Percentiles rank a stretch among this genome's conserved stretches.
Evolutionary conservation across 2,113 vertebrate species (phyloP).

Genomic region (Oreamnos americanus): DNA sequence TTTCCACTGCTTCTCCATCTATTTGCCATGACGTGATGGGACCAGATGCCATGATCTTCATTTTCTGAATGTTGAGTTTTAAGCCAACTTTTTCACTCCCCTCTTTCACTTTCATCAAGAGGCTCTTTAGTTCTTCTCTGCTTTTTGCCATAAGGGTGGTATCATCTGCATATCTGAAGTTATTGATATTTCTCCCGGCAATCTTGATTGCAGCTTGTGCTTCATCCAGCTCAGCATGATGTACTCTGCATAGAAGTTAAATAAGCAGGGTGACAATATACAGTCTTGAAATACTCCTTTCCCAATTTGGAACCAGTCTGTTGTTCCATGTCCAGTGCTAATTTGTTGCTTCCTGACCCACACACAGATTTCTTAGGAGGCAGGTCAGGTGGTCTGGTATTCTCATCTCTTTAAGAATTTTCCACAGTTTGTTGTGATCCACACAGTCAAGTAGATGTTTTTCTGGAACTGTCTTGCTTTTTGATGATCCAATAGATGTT

Average conservation of each 20-base stretch:
- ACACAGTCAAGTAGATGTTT: neutral
- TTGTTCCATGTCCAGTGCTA: neutral
- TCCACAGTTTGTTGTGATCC: neutral
- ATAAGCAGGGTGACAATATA: neutral
- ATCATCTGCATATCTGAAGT: neutral
- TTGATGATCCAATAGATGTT: neutral
- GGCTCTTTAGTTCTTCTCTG: neutral
- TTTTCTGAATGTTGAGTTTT: neutral
- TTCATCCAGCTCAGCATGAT: neutral
- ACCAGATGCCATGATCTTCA: neutral
- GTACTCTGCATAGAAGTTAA: neutral
- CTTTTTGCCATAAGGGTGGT: neutral
- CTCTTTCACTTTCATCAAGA: neutral
- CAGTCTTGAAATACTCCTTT: neutral
- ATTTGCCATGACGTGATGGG: neutral
- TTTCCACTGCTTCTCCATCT: neutral
- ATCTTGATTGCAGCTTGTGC: neutral
- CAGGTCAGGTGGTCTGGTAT: neutral
- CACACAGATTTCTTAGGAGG: neutral
- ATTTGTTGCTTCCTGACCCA: neutral
- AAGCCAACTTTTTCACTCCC: neutral
- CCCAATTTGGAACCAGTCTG: neutral
- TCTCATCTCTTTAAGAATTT: neutral
- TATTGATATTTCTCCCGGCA: accelerated
- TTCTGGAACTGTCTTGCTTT: neutral